These are phyloP conservation scores for Eulimnadia texana DNA, from an alignment of 1,140 invertebrate species.

Conservation along the genomic window DNA sequence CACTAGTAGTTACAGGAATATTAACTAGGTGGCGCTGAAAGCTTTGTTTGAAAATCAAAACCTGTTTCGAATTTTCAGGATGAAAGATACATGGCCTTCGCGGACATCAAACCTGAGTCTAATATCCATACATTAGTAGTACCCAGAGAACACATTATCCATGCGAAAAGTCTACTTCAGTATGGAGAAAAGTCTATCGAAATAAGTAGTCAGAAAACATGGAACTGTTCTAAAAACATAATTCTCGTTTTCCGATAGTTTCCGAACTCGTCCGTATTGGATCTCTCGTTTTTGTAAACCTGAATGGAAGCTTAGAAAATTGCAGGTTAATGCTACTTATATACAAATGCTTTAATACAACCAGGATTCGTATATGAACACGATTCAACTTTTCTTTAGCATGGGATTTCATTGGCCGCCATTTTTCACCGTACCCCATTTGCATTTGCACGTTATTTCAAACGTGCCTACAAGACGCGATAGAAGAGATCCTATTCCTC, in stretches of 20 bases:
- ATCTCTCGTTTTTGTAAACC: background rate
- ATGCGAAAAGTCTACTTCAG: constrained; percentile 25
- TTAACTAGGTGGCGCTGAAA: too few species aligned
- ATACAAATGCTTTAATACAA: too few species aligned
- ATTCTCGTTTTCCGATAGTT: background rate
- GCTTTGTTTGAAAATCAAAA: too few species aligned
- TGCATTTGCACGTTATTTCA: constrained; percentile 15
- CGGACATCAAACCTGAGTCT: constrained; percentile 30
- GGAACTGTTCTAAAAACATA: background rate
- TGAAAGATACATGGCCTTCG: constrained; percentile 28
- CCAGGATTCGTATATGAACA: too few species aligned
- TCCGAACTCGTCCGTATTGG: background rate
- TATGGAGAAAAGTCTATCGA: background rate
- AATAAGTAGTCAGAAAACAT: background rate
- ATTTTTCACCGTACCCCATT: constrained; percentile 13
- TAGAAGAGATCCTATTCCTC: background rate
- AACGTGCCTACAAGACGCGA: background rate
- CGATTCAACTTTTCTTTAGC: constrained; percentile 10
- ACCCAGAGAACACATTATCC: constrained; percentile 28
- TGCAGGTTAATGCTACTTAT: too few species aligned
- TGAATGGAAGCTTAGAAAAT: background rate
- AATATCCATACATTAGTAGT: constrained; percentile 31
- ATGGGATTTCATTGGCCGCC: constrained; percentile 16
- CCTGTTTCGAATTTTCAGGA: constrained; percentile 22
- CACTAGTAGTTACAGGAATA: too few species aligned